These are phyloP conservation scores for Siphonodentalium dalli DNA, from an alignment of 2,888 invertebrate species.

Conservation along the genomic window DNA sequence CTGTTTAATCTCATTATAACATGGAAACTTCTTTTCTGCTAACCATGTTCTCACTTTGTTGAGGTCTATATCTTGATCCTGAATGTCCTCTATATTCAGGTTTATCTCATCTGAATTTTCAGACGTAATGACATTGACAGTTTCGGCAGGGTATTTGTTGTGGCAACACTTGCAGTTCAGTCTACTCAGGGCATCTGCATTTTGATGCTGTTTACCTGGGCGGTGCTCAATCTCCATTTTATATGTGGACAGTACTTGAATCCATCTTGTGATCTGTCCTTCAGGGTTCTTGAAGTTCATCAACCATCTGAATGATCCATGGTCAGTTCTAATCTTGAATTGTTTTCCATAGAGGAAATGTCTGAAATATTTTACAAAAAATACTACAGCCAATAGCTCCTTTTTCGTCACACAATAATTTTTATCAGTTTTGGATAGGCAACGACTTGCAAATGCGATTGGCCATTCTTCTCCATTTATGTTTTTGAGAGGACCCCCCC, in stretches of 20 bases:
- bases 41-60: not conserved
- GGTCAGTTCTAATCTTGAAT: constrained; percentile 1
- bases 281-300: not conserved
- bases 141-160: too few relatives aligned
- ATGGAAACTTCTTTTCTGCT: not conserved
- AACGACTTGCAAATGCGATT: too few relatives aligned
- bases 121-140: too few relatives aligned
- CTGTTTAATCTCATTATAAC: not conserved
- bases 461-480: too few relatives aligned
- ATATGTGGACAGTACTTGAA: not conserved
- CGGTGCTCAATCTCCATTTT: not conserved
- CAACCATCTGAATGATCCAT: constrained; percentile 1
- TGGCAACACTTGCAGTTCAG: not conserved
- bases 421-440: too few relatives aligned
- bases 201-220: not conserved
- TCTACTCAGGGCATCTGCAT: constrained; percentile 2
- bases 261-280: constrained; percentile 1
- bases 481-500: constrained; percentile 12
- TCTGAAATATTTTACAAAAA: not conserved
- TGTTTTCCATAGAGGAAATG: constrained; percentile 2
- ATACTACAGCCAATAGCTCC: constrained; percentile 13
- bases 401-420: too few relatives aligned
- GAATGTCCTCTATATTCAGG: not conserved
- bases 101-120: too few relatives aligned
- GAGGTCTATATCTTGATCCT: not conserved